A percentile compares a stretch with the other conserved stretches of the same genome.
phyloP scores from a whole-genome alignment of 1,140 invertebrate genomes.

The Pseudomyrmex concolor region DNA sequence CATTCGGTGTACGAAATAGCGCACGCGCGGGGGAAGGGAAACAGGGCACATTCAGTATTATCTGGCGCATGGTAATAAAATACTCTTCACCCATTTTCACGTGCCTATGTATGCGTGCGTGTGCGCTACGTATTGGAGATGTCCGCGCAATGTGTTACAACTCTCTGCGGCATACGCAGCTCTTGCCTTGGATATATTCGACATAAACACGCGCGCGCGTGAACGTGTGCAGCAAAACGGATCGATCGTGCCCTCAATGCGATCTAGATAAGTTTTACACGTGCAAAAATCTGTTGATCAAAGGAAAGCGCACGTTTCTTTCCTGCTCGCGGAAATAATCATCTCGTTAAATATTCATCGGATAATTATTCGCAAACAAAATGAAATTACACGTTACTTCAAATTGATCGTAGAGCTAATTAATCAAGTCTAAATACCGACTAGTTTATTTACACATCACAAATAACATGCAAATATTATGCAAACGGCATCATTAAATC shows the following conservation, averaged over 20 bases:
- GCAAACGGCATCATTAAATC: conserved; percentile 14
- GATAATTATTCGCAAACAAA: neutral
- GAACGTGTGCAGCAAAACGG: conserved; percentile 16
- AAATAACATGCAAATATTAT: neutral
- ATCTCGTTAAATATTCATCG: neutral
- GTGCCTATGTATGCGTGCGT: conserved; percentile 10
- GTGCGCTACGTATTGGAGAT: conserved; percentile 15
- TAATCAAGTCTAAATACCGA: neutral
- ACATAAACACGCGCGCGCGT: conserved; percentile 64
- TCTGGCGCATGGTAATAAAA: conserved; percentile 70
- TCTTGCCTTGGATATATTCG: conserved; percentile 59
- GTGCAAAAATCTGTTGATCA: conserved; percentile 19
- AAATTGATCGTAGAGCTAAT: conserved; percentile 5
- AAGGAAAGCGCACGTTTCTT: no score
- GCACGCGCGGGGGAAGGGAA: conserved; percentile 39
- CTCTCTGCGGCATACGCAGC: conserved; percentile 46
- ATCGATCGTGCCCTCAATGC: conserved; percentile 30
- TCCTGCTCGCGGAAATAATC: no score
- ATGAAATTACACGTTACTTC: neutral
- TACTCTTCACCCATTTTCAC: conserved; percentile 61
- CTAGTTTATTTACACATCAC: neutral
- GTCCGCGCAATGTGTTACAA: conserved; percentile 57
- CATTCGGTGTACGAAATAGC: conserved; percentile 62
- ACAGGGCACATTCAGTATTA: conserved; percentile 63
- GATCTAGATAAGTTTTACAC: neutral